These are phyloP conservation scores for Virgularia gustaviana DNA, from an alignment of 92 coral and sea anemone genomes.

Conservation along the genomic window DNA sequence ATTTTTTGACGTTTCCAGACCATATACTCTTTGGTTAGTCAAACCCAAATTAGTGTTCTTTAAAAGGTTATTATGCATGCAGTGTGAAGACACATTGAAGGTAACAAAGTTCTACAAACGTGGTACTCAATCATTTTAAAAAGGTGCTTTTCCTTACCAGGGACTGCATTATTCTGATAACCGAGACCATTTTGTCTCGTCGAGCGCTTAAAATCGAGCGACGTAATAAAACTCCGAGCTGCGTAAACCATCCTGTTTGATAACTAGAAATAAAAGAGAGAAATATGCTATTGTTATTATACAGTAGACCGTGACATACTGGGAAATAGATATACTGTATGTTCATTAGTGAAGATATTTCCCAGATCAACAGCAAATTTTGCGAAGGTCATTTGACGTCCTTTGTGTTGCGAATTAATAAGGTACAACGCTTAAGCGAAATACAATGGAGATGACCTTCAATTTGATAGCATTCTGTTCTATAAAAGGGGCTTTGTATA, in stretches of 20 bases:
- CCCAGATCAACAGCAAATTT: too few relatives aligned
- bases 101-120: too few relatives aligned
- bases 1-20: not conserved
- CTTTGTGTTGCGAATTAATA: too few relatives aligned
- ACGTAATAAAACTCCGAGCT: slow-evolving; percentile 29
- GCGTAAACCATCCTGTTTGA: slow-evolving; percentile 45
- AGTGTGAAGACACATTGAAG: too few relatives aligned
- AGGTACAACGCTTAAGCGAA: not conserved
- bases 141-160: slow-evolving; percentile 16
- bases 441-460: too few relatives aligned
- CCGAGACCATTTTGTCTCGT: slow-evolving; percentile 36
- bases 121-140: not conserved
- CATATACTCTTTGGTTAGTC: too few relatives aligned
- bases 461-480: too few relatives aligned
- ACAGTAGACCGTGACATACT: not conserved
- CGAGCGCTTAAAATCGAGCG: slow-evolving; percentile 32
- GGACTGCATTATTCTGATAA: slow-evolving; percentile 38
- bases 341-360: too few relatives aligned
- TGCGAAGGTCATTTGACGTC: too few relatives aligned
- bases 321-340: not conserved
- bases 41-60: too few relatives aligned
- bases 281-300: slow-evolving; percentile 36
- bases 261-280: slow-evolving; percentile 16
- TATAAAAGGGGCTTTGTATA: too few relatives aligned
- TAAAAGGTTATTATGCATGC: too few relatives aligned